Evolutionary conservation across 2,888 invertebrate genomes (phyloP), one percentile per base, ranked within the genome.

Genomic region (Harpagoxenus sublaevis): DNA sequence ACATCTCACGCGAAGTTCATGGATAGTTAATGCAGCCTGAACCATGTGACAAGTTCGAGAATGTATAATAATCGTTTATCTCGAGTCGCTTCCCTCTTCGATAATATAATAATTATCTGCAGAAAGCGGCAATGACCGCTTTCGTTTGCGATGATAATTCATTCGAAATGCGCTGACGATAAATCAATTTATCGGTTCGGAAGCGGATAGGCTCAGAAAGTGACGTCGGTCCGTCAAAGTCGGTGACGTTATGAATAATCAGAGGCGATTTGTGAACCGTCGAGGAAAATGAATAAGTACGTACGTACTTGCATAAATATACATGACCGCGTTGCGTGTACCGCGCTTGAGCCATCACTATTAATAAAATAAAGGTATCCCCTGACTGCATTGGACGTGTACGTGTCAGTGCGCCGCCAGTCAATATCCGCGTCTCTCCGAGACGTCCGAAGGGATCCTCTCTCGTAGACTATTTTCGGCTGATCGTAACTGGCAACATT

Each of bases 281-380:
- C 89, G 91, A 89, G 89, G 89, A 90, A 90, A 93, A 93, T 91
- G 91, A 92, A 93, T 93, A 92, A 92, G 84, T 89, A 85, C 85
- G 81, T 87, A 87, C 91, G 83, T 89, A 89, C 90, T 86, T 86
- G 90, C 92, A 92, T 91, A 92, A 93, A 92, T 93, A 92, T 92
- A 93, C 92, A 89, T 88, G 89, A 70, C 87, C 75, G 83, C 86
- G 85, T 91, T 91, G 89, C 89, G 89, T 90, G 83, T 84, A 89
- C 87, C 75, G 90, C 84, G 90, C 84, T 89, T 89, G 92, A 93
- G 92, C 91, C 92, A 93, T 92, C 92, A 92, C 93, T 93, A 93
- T 93, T 93, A 93, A 93, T 93, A 93, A 93, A 92, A 93, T 92
- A 92, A 89, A 89, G 89, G 86, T 84, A 88, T 85, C 86, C 82